Evolutionary conservation across 2,797 vertebrate species (phyloP), one percentile per base, ranked within the genome.

Genomic region (Malacoraja senta): DNA sequence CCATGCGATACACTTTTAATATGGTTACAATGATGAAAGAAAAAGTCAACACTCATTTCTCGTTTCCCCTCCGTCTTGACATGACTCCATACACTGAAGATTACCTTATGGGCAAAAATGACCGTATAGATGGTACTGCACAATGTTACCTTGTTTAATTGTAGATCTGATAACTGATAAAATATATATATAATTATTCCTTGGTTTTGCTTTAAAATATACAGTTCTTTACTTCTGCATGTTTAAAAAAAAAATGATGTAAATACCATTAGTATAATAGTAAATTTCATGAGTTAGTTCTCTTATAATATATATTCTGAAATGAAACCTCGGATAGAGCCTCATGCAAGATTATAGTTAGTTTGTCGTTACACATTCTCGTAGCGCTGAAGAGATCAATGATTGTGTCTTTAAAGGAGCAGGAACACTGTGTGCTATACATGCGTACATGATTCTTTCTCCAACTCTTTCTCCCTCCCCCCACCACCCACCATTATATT

Each of bases 1-100:
- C 99, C 94, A 99, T 99, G 99, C 97, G 99, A n/a, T 99, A 99
- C 92, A 99, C 99, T 1, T 99, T 99, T 96, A 99, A 99, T 96
- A 99, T 99, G 99, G 99, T 99, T 95, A 99, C 99, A 24, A 99
- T 99, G 99, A 99, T 99, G 99, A 99, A 99, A 96, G 98, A 99
- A 94, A 99, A 99, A 95, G 99, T 99, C 95, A 99, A 99, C 95
- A 99, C 99, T 0, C 99, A 99, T 95, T 99, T 99, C 95, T 99
- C 98, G 29, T 99, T 99, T 95, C 99, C 99, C 0, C 96, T 99
- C 95, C 97, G 98, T 80, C 97, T 99, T 93, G 98, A 99, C 96
- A 99, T 99, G 99, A 99, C 99, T 2, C 98, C 98, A 0, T 99
- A 99, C 96, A 99, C 98, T 0, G 99, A 99, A 96, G 98, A 99